Conservation (phyloP, 2,888 invertebrate species). For the Microdon myrmicae region DNA sequence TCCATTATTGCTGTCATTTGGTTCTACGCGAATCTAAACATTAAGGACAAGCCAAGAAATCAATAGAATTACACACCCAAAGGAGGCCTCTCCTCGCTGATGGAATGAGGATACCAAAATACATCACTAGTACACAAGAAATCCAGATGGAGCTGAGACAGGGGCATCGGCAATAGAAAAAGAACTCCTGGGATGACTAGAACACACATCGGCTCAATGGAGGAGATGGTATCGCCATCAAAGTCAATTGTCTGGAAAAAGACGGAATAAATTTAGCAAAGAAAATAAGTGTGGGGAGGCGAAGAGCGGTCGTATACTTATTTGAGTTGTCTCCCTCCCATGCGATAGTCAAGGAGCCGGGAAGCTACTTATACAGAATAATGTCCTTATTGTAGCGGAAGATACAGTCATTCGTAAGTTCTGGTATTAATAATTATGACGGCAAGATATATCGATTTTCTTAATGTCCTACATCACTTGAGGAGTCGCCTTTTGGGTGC, state of each 20-base stretch:
- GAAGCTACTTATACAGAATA: conserved; percentile 36
- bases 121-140: too few species aligned
- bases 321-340: not conserved
- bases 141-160: too few species aligned
- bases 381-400: conserved; percentile 30
- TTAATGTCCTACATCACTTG: too few species aligned
- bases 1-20: conserved; percentile 17
- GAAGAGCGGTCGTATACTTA: conserved; percentile 20
- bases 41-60: conserved; percentile 36
- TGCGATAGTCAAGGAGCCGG: conserved; percentile 4
- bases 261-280: conserved; percentile 54
- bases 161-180: too few species aligned
- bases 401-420: too few species aligned
- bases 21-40: conserved; percentile 29
- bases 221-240: conserved; percentile 56
- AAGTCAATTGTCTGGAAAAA: conserved; percentile 58
- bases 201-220: conserved; percentile 27
- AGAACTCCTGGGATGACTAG: too few species aligned
- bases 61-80: conserved; percentile 30
- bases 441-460: too few species aligned
- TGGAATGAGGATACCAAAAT: too few species aligned
- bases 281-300: conserved; percentile 33
- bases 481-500: too few species aligned
- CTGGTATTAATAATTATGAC: too few species aligned
- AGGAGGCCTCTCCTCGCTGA: conserved; percentile 17